Evolutionary conservation across 2,888 invertebrate species (phyloP), one percentile per base, ranked within the genome.

Genomic region (Leucoptera coffeella): DNA sequence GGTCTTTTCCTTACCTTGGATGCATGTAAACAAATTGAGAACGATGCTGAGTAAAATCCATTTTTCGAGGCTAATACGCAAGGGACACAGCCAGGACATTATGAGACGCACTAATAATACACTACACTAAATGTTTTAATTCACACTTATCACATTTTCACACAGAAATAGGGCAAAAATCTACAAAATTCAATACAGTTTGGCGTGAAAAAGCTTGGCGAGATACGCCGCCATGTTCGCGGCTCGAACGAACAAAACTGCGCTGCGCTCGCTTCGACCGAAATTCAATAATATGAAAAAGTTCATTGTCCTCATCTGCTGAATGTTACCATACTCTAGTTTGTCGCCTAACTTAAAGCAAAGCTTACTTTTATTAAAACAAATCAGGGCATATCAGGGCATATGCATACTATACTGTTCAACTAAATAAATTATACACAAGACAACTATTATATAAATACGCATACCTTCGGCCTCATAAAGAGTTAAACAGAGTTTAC

Each of bases 131-230:
- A 52, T 37, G 43, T 60, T 69, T 62, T 69, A 67, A 69, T 67
- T 71, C 67, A 69, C 64, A 42, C 45, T 42, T 45, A 53, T 65
- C 59, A 67, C 69, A 69, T 69, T 59, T 67, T 69, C 59, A 65
- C 58, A 44, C 48, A 65, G 52, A 51, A 57, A 52, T 46, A 42
- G 44, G 41, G 40, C 44, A 39, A 43, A 45, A 42, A 50, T 50
- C 30, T 37, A 39, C 42, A 45, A 40, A 37, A 37, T 39, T 26
- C 20, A 4, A 4, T n/a, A 19, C 9, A 19, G 42, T 45, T 39
- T 47, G 34, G 14, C 15, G 22, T 41, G 37, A 40, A 38, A 36
- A 38, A 35, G 36, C 35, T 37, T 43, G 39, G 42, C 37, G 42
- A 32, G 35, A 30, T 34, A 34, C 43, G 31, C 57, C 64, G 65